These are phyloP conservation scores for Pygmarrhopalites habei DNA, from an alignment of 1,140 invertebrate genomes.

Conservation along the genomic window DNA sequence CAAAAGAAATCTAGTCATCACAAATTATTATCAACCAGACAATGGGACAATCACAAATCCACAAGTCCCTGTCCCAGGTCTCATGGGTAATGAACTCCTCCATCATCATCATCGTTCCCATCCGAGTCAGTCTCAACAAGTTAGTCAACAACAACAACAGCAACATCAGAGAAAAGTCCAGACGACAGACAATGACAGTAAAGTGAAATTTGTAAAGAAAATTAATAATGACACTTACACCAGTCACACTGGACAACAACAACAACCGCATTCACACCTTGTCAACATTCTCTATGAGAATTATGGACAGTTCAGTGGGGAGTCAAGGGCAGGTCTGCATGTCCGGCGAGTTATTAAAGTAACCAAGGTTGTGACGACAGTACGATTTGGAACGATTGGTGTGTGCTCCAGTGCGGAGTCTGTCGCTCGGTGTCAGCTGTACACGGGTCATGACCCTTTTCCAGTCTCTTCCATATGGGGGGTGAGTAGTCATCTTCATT, in stretches of 20 bases:
- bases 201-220: no score
- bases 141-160: not conserved
- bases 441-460: constrained; percentile 12
- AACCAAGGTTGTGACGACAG: constrained; percentile 25
- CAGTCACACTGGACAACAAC: no score
- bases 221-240: no score
- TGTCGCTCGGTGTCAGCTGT: constrained; percentile 21
- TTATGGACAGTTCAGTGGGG: not conserved
- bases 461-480: constrained; percentile 22
- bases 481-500: no score
- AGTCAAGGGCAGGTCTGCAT: not conserved
- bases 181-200: not conserved
- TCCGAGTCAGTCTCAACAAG: not conserved
- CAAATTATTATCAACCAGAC: constrained; percentile 14
- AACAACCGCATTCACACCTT: not conserved
- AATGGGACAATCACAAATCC: not conserved
- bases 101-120: no score
- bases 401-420: constrained; percentile 21
- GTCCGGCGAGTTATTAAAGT: constrained; percentile 18
- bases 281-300: not conserved
- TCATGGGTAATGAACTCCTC: not conserved
- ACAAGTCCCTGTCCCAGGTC: not conserved
- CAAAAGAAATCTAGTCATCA: constrained; percentile 26
- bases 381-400: constrained; percentile 32
- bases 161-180: not conserved